Percentiles rank a stretch among this genome's conserved stretches.
Conservation (phyloP, 2,888 invertebrate species). For the Tenthredo notha region DNA sequence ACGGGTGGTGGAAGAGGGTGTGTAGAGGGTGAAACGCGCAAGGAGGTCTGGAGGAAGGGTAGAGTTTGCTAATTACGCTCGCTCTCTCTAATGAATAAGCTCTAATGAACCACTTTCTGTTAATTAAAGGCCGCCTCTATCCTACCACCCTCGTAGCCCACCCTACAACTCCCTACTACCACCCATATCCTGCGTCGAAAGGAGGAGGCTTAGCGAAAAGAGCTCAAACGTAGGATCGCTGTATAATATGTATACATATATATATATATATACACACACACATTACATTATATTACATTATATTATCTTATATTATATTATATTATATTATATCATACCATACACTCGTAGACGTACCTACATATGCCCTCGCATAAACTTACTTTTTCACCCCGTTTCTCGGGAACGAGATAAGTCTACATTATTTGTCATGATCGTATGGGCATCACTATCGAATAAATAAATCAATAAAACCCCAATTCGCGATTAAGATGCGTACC, state of each 20-base stretch:
- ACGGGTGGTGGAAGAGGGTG: conserved; percentile 58
- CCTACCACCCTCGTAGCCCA: conserved; percentile 63
- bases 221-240: conserved; percentile 70
- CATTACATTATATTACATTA: neutral
- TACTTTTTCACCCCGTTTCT: too few species aligned
- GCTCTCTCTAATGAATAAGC: conserved; percentile 94
- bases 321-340: neutral
- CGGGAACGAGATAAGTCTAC: too few species aligned
- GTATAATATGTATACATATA: conserved; percentile 54
- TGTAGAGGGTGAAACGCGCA: conserved; percentile 71
- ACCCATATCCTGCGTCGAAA: conserved; percentile 61
- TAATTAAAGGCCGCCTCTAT: conserved; percentile 88
- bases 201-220: conserved; percentile 73
- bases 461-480: too few species aligned
- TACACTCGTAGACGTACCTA: neutral
- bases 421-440: too few species aligned
- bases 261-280: conserved; percentile 48
- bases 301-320: neutral
- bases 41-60: conserved; percentile 77
- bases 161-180: conserved; percentile 56
- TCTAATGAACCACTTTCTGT: conserved; percentile 95
- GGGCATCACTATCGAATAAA: too few species aligned
- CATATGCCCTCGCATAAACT: neutral
- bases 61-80: conserved; percentile 92
- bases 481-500: too few species aligned